Evolutionary conservation across 1,140 invertebrate genomes (phyloP).

Genomic region (Euura lappo): DNA sequence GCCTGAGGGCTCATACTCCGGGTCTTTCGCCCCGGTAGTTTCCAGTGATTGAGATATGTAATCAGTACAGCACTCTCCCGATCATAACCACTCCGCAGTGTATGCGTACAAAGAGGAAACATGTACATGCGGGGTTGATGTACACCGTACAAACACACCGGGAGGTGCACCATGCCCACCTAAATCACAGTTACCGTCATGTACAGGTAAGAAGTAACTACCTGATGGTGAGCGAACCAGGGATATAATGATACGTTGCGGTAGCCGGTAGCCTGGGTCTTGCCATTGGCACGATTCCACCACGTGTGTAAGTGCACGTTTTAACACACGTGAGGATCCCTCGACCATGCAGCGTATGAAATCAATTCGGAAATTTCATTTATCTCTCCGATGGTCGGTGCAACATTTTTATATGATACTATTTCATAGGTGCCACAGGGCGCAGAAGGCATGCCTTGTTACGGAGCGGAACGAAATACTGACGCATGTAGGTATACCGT

Average conservation of each 20-base stretch:
- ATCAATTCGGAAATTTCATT: neutral
- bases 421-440: neutral
- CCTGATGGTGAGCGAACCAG: neutral
- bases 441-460: neutral
- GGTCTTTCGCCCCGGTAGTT: slow-evolving; percentile 40
- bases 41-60: slow-evolving; percentile 48
- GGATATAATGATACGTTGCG: slow-evolving; percentile 1
- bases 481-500: neutral
- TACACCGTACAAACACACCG: neutral
- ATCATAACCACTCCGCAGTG: slow-evolving; percentile 9
- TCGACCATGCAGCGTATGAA: neutral
- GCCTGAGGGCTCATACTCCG: slow-evolving; percentile 37
- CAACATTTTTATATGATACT: too few relatives aligned
- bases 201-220: neutral
- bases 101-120: neutral
- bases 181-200: neutral
- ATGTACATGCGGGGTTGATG: neutral
- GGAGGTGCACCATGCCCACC: neutral
- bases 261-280: slow-evolving; percentile 1
- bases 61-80: slow-evolving; percentile 26
- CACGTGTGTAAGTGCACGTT: neutral
- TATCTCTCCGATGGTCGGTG: too few relatives aligned
- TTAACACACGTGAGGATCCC: too few relatives aligned
- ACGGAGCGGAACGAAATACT: neutral
- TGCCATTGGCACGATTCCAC: neutral